These are phyloP conservation scores for Noctua janthina DNA, from an alignment of 2,888 invertebrate species.

Conservation along the genomic window DNA sequence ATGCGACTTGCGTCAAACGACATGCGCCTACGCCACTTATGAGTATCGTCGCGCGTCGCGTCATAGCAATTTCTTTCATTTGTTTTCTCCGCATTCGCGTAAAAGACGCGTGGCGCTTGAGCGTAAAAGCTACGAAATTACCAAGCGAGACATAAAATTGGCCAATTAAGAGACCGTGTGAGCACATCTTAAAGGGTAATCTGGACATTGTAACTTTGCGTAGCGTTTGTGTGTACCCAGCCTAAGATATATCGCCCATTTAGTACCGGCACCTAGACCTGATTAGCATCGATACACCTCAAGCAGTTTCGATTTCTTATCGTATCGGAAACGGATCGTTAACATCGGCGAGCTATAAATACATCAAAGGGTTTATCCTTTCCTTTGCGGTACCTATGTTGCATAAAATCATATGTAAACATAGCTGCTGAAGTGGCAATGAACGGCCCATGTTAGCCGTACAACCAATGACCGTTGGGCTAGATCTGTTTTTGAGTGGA, in stretches of 20 bases:
- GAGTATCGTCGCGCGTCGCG: no score
- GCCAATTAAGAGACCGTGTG: background rate
- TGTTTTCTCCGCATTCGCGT: rapidly evolving
- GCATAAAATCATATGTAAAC: background rate
- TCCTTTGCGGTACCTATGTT: background rate
- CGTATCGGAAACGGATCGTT: constrained; percentile 39
- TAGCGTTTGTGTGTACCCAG: constrained; percentile 27
- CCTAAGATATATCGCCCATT: constrained; percentile 44
- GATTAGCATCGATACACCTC: constrained; percentile 45
- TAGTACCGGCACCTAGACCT: constrained; percentile 12
- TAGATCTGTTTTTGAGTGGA: background rate
- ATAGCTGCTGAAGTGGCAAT: background rate
- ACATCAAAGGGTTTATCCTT: constrained; percentile 39
- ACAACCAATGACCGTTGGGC: background rate
- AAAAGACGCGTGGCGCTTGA: background rate
- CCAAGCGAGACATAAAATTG: background rate
- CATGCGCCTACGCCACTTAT: background rate
- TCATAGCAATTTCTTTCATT: background rate
- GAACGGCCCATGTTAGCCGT: background rate
- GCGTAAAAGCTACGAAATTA: background rate
- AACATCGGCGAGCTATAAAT: constrained; percentile 42
- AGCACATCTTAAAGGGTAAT: constrained; percentile 2
- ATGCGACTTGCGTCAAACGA: background rate
- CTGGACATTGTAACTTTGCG: constrained; percentile 20
- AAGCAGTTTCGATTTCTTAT: constrained; percentile 45